Evolutionary conservation across 2,113 vertebrate species (phyloP).

Genomic region (Semicossyphus pulcher): DNA sequence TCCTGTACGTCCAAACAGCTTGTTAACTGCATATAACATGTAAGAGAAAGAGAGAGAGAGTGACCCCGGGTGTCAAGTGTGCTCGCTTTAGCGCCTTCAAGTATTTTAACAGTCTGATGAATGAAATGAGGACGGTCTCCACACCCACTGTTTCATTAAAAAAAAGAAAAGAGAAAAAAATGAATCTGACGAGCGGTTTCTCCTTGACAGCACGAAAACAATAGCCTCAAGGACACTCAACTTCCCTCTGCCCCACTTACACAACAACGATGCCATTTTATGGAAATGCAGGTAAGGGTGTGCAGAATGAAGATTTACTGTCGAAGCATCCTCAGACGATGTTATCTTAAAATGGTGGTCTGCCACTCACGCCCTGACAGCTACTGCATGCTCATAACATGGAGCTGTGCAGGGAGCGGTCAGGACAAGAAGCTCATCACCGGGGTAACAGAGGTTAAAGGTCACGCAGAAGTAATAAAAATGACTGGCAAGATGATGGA

Average conservation of each 20-base stretch:
- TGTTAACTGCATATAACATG: conserved; percentile 31
- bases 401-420: not conserved
- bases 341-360: conserved; percentile 50
- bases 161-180: not conserved
- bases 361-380: conserved; percentile 31
- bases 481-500: not conserved
- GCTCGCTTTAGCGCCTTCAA: conserved; percentile 16
- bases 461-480: not conserved
- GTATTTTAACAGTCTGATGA: conserved; percentile 44
- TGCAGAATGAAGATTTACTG: conserved; percentile 51
- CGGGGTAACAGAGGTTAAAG: not conserved
- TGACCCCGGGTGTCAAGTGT: conserved; percentile 14
- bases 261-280: conserved; percentile 64
- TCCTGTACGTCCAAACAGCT: conserved; percentile 21
- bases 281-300: conserved; percentile 62
- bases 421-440: not conserved
- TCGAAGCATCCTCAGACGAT: conserved; percentile 50
- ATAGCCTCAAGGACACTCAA: conserved; percentile 63
- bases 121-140: conserved; percentile 30
- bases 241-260: conserved; percentile 41
- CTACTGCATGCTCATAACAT: conserved; percentile 4
- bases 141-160: conserved; percentile 23
- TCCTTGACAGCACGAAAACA: conserved; percentile 64
- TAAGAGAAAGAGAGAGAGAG: conserved; percentile 11
- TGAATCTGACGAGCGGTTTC: conserved; percentile 36